Conservation (phyloP, 2,888 invertebrate species). For the Rotaria macrura region DNA sequence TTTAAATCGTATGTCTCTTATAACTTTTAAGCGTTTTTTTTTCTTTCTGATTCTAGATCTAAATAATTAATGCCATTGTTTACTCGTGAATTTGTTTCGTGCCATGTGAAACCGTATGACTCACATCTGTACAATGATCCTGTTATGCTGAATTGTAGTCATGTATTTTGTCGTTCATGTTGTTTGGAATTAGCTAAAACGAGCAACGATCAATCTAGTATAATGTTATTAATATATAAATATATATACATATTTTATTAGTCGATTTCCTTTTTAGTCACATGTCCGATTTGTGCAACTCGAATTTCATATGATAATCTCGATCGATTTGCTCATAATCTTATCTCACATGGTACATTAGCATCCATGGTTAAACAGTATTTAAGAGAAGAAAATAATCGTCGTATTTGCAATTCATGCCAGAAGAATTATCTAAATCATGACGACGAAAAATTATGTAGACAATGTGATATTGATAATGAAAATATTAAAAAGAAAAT, state of each 20-base stretch:
- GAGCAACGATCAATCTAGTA: not conserved
- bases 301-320: not conserved
- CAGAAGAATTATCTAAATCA: not conserved
- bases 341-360: not conserved
- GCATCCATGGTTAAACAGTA: not conserved
- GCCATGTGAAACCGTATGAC: not conserved
- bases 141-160: not conserved
- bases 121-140: not conserved
- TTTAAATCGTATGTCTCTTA: not conserved
- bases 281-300: not conserved
- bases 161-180: not conserved
- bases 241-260: too few relatives aligned
- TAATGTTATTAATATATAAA: not conserved
- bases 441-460: not conserved
- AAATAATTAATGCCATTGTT: not conserved
- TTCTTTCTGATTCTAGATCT: not conserved
- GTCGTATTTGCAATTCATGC: not conserved
- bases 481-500: not conserved
- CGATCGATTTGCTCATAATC: not conserved
- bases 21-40: not conserved
- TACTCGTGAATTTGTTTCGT: not conserved
- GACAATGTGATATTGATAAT: not conserved
- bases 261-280: not conserved
- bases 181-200: not conserved
- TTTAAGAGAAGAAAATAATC: not conserved